Base-by-base conservation (phyloP, 2,113 vertebrate species). In the Larimichthys crocea region DNA sequence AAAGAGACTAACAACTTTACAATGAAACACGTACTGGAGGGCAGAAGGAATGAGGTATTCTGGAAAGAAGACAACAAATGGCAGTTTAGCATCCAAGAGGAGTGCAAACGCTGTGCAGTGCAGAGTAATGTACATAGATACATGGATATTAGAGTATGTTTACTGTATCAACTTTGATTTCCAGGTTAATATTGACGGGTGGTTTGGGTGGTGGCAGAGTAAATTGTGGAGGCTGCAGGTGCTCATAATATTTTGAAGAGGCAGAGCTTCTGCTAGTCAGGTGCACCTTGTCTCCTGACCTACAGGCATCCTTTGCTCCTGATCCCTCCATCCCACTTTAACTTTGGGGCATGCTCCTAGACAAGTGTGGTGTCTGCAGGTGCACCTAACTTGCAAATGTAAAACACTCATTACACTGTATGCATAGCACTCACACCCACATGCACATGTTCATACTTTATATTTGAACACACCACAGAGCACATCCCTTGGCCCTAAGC, bases 401-500 rank as follows among this genome's bases (percentile, higher is more conserved):
- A 82, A 85, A 86, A 79, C 50, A 57, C 60, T 88, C 77, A 84
- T 88, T 84, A 74, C 63, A 75, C 73, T 84, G 53, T 74, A 86
- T 86, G 80, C 71, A 89, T 71, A 82, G 31, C 69, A 61, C 64
- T 78, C 64, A 57, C 49, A 82, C 67, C 64, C 52, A 70, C 86
- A 69, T 42, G 79, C 82, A 68, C 62, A 76, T n/a, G 17, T 76
- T 78, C 68, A 53, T 77, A 83, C 85, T 87, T 85, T 67, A 70
- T 62, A 86, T 74, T 76, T 70, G 74, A 89, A 74, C 74, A 82
- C 62, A 83, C 75, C 79, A 66, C 67, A 83, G 77, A 76, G 84
- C 83, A 86, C 67, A 88, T 88, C 75, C 80, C 86, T 70, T 63
- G 80, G 89, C 82, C 87, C 59, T 79, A 73, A 87, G 82, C 86